Evolutionary conservation across 1,140 invertebrate species (phyloP).

Genomic region (Lepidurus arcticus): DNA sequence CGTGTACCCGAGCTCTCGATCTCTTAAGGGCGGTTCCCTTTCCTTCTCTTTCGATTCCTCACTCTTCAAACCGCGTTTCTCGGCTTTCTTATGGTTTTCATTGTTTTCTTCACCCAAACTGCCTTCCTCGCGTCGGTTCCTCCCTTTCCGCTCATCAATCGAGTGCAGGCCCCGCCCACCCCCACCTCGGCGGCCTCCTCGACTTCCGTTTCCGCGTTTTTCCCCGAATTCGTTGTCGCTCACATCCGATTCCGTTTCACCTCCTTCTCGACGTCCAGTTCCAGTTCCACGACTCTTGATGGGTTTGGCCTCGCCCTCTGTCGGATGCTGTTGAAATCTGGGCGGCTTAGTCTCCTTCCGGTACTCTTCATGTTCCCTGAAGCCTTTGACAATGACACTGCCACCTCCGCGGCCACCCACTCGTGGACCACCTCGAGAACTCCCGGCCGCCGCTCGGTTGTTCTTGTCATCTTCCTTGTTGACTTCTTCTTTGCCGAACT

Average conservation of each 20-base stretch:
- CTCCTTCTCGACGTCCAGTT: slow-evolving; percentile 42
- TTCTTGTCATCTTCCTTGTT: neutral
- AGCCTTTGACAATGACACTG: neutral
- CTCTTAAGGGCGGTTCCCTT: slow-evolving; percentile 36
- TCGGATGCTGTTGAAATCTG: slow-evolving; percentile 6
- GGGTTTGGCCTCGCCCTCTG: slow-evolving; percentile 40
- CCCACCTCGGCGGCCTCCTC: slow-evolving; percentile 39
- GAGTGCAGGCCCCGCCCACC: slow-evolving; percentile 37
- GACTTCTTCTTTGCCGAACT: neutral
- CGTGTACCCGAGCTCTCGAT: slow-evolving; percentile 34
- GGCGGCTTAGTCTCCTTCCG: neutral
- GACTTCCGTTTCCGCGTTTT: slow-evolving; percentile 38
- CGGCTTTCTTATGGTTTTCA: slow-evolving; percentile 33
- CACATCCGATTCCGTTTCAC: slow-evolving; percentile 30
- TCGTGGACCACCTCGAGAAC: neutral
- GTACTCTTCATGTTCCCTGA: neutral
- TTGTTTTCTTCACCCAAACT: slow-evolving; percentile 25
- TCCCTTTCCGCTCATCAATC: slow-evolving; percentile 25
- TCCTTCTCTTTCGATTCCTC: slow-evolving; percentile 36
- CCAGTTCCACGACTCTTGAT: slow-evolving; percentile 40
- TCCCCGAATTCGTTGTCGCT: slow-evolving; percentile 8
- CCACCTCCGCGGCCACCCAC: neutral
- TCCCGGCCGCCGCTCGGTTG: neutral
- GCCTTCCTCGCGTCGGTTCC: neutral
- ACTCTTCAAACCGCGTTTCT: slow-evolving; percentile 29